A percentile compares a stretch with the other conserved stretches of the same genome.
phyloP scores from a whole-genome alignment of 2,797 vertebrate genomes.

The Sebastes iracundus region DNA sequence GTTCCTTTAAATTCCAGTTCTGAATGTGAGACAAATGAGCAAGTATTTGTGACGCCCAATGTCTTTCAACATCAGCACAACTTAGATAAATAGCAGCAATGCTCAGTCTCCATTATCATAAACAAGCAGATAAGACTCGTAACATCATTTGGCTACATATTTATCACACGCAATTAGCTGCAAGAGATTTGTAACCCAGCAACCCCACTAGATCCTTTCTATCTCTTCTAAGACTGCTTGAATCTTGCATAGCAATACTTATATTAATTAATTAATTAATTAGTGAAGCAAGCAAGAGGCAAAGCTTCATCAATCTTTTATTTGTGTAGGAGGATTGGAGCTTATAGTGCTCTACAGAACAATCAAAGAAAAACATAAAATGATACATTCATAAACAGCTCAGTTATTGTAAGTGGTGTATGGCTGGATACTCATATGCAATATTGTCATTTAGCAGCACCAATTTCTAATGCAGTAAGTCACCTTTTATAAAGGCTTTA shows the following conservation, averaged over 20 bases:
- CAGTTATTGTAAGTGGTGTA: neutral
- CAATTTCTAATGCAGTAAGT: too few species aligned
- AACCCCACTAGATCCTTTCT: conserved; percentile 9
- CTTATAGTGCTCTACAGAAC: neutral
- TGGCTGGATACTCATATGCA: too few species aligned
- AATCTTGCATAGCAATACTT: neutral
- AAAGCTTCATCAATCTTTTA: conserved; percentile 5
- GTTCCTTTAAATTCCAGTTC: neutral
- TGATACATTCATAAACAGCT: neutral
- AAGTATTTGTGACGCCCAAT: neutral
- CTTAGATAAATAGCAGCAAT: conserved; percentile 6
- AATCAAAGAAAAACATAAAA: neutral
- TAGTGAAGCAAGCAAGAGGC: neutral
- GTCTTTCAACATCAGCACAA: neutral
- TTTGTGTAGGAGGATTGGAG: neutral
- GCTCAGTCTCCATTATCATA: conserved; percentile 13
- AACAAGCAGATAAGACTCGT: conserved; percentile 39
- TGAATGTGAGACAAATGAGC: neutral
- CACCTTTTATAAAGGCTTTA: too few species aligned
- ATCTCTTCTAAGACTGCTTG: conserved; percentile 8
- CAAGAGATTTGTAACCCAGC: conserved; percentile 13
- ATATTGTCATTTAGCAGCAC: too few species aligned
- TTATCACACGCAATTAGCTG: conserved; percentile 37
- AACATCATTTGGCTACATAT: conserved; percentile 21
- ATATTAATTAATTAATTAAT: conserved; percentile 26